These are phyloP conservation scores for Monodelphis domestica DNA, from an alignment of 2,797 vertebrate genomes.

Conservation along the genomic window DNA sequence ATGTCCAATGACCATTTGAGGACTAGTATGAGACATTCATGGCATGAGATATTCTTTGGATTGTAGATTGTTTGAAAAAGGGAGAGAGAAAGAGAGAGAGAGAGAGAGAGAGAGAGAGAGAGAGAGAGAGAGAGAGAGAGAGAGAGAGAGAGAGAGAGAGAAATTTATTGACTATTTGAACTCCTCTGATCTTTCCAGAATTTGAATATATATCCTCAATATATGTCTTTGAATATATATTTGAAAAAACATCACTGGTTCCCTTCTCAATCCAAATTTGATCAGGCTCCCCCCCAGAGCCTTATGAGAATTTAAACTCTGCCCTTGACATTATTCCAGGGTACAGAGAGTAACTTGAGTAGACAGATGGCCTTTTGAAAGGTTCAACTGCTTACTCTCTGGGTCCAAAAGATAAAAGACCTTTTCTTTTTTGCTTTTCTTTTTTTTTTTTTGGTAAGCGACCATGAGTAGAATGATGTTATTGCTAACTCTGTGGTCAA, in stretches of 20 bases:
- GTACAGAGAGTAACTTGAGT: not conserved
- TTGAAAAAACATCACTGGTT: not conserved
- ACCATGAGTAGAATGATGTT: not conserved
- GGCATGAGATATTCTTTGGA: not conserved
- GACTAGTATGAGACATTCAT: slow-evolving; percentile 5
- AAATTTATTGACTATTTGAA: not conserved
- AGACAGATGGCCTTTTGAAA: not conserved
- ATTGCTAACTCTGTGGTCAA: not conserved
- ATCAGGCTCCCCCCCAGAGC: not conserved
- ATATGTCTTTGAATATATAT: not conserved
- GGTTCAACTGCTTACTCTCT: not conserved
- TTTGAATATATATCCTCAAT: not conserved
- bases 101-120: no score
- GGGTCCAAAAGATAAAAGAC: slow-evolving; percentile 12
- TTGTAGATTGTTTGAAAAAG: no score
- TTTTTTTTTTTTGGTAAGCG: not conserved
- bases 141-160: not conserved
- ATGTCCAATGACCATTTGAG: not conserved
- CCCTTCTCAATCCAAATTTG: slow-evolving; percentile 10
- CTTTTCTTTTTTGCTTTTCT: not conserved
- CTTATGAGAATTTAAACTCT: slow-evolving; percentile 7
- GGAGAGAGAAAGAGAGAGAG: not conserved
- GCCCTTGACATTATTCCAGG: slow-evolving; percentile 31
- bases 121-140: no score
- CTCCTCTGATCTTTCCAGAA: not conserved